Evolutionary conservation across 2,113 vertebrate genomes (phyloP).

Genomic region (Phodopus roborovskii): DNA sequence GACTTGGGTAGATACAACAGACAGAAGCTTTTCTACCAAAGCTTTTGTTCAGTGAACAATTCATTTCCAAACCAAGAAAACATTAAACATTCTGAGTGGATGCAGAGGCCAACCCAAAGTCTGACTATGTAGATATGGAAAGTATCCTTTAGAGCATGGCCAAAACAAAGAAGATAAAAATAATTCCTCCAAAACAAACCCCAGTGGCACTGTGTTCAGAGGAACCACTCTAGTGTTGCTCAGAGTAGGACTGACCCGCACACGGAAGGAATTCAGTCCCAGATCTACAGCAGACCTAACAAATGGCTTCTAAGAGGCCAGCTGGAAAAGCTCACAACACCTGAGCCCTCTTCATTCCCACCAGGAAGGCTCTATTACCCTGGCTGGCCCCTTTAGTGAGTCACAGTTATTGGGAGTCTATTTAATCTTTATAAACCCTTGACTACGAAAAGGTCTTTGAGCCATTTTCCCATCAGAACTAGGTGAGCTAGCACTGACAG

Average conservation of each 20-base stretch:
- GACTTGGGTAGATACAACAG: background rate
- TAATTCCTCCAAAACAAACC: background rate
- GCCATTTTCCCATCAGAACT: constrained; percentile 43
- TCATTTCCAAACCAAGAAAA: background rate
- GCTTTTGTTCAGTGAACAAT: background rate
- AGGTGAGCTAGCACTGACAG: background rate
- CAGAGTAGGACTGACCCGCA: background rate
- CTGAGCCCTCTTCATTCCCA: background rate
- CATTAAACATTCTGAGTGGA: background rate
- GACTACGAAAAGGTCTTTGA: background rate
- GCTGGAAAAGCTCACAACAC: background rate
- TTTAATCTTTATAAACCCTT: background rate
- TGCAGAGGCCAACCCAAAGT: background rate
- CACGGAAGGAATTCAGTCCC: background rate
- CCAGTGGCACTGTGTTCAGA: background rate
- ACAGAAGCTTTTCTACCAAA: background rate
- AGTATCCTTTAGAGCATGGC: background rate
- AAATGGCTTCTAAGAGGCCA: background rate
- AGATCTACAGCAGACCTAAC: background rate
- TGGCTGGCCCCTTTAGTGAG: background rate
- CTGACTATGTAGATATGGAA: background rate
- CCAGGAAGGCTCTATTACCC: background rate
- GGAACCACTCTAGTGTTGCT: background rate
- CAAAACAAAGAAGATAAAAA: background rate
- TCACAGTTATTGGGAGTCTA: background rate